Conservation (phyloP, 2,113 vertebrate genomes). For the zebrafish (Danio rerio) region GRCz12tu NC_133194.1:21755501-21756000, state of each 20-base stretch:
- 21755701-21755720: not conserved
- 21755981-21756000: not conserved
- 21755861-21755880: too few relatives aligned
- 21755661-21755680: not conserved
- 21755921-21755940: not conserved
- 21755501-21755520: slow-evolving; percentile 76
- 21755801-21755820: too few relatives aligned
- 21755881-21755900: too few relatives aligned
- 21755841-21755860: too few relatives aligned
- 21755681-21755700: not conserved
- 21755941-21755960: not conserved
- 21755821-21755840: too few relatives aligned
- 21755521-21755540: slow-evolving; percentile 94
- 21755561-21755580: slow-evolving; percentile 88
- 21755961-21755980: not conserved
- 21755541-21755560: slow-evolving; percentile 90
- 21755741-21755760: too few relatives aligned
- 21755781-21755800: too few relatives aligned
- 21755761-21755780: too few relatives aligned
- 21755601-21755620: slow-evolving; percentile 69
- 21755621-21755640: not conserved
- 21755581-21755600: slow-evolving; percentile 85
- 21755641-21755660: not conserved
- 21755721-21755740: too few relatives aligned
- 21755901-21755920: too few relatives aligned